phyloP scores from a whole-genome alignment of 2,888 invertebrate genomes.

The Fragum whitleyi region DNA sequence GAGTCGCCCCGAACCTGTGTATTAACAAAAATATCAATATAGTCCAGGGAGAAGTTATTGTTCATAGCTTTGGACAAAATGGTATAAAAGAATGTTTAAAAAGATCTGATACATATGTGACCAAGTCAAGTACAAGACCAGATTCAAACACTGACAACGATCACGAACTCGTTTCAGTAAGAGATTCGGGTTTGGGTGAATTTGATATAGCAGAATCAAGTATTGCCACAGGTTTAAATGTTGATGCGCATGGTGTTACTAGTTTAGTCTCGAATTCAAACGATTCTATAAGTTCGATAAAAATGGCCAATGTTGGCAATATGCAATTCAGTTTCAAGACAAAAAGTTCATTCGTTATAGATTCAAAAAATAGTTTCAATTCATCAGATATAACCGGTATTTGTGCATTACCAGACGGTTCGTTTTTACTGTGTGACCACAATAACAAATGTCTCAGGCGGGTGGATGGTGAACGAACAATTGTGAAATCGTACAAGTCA shows the following conservation, averaged over 20 bases:
- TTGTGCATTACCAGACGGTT: not conserved
- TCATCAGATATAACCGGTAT: slow-evolving; percentile 20
- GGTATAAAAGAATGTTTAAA: not conserved
- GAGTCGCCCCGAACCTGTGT: not conserved
- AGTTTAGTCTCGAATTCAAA: not conserved
- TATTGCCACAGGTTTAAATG: not conserved
- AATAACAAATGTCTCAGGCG: slow-evolving; percentile 9
- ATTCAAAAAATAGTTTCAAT: not conserved
- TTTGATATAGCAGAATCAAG: not conserved
- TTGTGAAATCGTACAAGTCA: not conserved
- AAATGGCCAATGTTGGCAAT: not conserved
- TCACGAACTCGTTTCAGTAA: not conserved
- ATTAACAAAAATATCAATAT: not conserved
- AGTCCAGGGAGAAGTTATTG: not conserved
- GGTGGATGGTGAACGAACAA: not conserved
- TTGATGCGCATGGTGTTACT: not conserved
- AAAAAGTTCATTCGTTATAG: not conserved
- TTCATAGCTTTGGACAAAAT: not conserved
- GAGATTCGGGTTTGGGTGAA: not conserved
- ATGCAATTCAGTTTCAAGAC: not conserved
- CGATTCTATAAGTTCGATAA: not conserved
- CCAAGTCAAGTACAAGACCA: not conserved
- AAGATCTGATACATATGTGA: not conserved
- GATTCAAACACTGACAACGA: not conserved
- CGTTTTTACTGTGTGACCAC: slow-evolving; percentile 4